phyloP scores from a whole-genome alignment of 2,888 invertebrate species.

The Diarsia mendica region DNA sequence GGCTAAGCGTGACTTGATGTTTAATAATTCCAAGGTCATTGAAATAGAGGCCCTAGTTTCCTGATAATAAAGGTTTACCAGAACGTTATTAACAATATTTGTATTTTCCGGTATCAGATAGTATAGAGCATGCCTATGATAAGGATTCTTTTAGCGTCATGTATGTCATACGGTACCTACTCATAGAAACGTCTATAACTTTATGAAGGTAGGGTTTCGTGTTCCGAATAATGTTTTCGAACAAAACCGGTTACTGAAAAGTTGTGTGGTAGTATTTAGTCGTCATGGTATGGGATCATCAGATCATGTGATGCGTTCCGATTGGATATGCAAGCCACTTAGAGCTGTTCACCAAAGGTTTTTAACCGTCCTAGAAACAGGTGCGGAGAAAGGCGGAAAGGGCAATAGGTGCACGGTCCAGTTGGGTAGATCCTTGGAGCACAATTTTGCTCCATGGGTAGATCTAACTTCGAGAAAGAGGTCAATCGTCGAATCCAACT shows the following conservation, averaged over 20 bases:
- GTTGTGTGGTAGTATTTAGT: background rate
- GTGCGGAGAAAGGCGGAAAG: no score
- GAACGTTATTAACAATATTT: background rate
- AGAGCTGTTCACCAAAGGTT: no score
- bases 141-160: background rate
- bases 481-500: no score
- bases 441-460: no score
- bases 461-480: no score
- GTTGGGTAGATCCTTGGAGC: no score
- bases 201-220: background rate
- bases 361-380: no score
- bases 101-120: conserved; percentile 15
- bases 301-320: no score
- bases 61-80: background rate
- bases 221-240: background rate
- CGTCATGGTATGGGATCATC: background rate
- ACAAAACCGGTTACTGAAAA: background rate
- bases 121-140: background rate
- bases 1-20: no score
- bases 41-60: background rate
- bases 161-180: background rate
- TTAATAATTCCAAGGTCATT: no score
- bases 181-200: background rate
- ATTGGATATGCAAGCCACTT: no score
- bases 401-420: no score